Evolutionary conservation across 2,113 vertebrate genomes (phyloP).

Genomic region (Orthonyx spaldingii): DNA sequence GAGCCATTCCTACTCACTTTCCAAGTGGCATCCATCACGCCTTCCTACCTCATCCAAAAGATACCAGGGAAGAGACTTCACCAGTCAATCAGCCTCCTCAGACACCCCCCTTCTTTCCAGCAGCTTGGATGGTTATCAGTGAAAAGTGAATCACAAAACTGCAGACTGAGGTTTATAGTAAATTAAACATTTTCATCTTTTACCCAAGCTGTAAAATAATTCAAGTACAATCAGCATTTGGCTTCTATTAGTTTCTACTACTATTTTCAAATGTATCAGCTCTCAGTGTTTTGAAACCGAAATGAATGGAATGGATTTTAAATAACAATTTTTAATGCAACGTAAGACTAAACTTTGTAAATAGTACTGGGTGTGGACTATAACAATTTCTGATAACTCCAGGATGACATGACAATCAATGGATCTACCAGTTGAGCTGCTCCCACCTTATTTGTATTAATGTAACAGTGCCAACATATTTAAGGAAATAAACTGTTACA

Average conservation of each 20-base stretch:
- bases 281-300: background rate
- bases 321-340: background rate
- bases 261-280: background rate
- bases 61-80: background rate
- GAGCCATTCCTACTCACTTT: background rate
- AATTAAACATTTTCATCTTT: background rate
- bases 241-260: background rate
- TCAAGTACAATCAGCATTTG: background rate
- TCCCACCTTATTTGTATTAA: background rate
- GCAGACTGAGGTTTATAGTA: background rate
- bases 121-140: background rate
- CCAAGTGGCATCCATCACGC: background rate
- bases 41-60: background rate
- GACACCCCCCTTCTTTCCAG: background rate
- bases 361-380: background rate
- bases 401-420: constrained; percentile 1
- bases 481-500: background rate
- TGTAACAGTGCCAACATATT: background rate
- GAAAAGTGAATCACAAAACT: background rate
- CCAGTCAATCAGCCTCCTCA: background rate
- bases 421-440: background rate
- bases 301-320: constrained; percentile 42
- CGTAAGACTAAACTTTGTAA: background rate
- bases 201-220: background rate
- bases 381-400: background rate